These are phyloP conservation scores for Parochlus steinenii DNA, from an alignment of 2,888 invertebrate genomes.

Conservation along the genomic window DNA sequence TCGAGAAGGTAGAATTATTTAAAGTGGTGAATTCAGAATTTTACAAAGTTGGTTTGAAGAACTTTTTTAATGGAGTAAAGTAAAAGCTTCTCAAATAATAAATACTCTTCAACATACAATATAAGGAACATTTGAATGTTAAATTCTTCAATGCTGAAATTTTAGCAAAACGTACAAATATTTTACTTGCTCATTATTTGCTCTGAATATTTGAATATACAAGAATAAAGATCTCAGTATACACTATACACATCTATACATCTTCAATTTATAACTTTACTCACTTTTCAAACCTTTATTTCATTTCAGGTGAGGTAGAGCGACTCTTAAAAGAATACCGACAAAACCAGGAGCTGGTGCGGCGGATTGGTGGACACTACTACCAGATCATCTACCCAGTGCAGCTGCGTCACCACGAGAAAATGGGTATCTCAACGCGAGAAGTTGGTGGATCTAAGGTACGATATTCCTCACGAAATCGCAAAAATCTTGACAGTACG, in stretches of 20 bases:
- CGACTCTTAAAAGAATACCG: conserved; percentile 76
- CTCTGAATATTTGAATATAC: too few species aligned
- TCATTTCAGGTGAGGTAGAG: conserved; percentile 67
- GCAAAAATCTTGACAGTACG: conserved; percentile 33
- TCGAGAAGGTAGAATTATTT: too few species aligned
- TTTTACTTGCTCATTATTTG: too few species aligned
- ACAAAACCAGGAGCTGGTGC: conserved; percentile 83
- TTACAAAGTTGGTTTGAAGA: too few species aligned
- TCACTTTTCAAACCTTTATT: conserved; percentile 13
- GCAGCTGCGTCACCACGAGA: conserved; percentile 85
- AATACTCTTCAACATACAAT: too few species aligned
- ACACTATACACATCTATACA: neutral
- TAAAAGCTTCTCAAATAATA: too few species aligned
- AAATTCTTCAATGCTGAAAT: too few species aligned
- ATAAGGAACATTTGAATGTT: too few species aligned
- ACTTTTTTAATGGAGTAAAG: too few species aligned
- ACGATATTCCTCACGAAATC: conserved; percentile 35
- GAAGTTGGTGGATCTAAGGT: conserved; percentile 81
- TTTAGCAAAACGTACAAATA: too few species aligned
- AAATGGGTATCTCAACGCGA: conserved; percentile 88
- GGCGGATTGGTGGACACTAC: conserved; percentile 78
- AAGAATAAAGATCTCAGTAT: too few species aligned
- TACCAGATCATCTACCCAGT: conserved; percentile 92
- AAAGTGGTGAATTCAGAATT: too few species aligned
- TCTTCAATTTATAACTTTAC: conserved; percentile 28